phyloP scores from a whole-genome alignment of 2,797 vertebrate genomes.

The Protosalanx chinensis region DNA sequence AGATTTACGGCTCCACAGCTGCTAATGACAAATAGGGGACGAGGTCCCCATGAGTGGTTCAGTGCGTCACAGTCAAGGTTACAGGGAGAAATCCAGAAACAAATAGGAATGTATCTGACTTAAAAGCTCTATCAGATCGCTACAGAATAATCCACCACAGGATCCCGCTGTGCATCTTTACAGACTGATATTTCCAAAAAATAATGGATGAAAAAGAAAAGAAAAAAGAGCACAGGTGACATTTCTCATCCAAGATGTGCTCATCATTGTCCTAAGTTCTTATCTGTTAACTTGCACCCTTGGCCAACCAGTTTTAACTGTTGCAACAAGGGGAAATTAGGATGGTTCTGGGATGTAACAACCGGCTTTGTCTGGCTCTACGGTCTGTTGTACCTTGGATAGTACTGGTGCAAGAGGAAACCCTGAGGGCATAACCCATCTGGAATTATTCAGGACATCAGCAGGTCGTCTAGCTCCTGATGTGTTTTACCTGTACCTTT shows the following conservation, averaged over 20 bases:
- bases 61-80: not conserved
- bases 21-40: constrained; percentile 66
- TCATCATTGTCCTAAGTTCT: constrained; percentile 42
- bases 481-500: not conserved
- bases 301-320: constrained; percentile 50
- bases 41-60: constrained; percentile 35
- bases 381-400: constrained; percentile 11
- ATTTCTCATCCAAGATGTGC: constrained; percentile 42
- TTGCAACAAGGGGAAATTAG: constrained; percentile 34
- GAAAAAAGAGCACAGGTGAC: constrained; percentile 16
- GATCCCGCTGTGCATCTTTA: not conserved
- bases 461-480: not conserved
- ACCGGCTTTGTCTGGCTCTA: constrained; percentile 44
- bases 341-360: constrained; percentile 47
- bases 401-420: constrained; percentile 37
- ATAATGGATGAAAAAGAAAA: constrained; percentile 8
- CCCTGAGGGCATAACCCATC: constrained; percentile 24
- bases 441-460: constrained; percentile 18
- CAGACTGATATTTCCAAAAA: constrained; percentile 15
- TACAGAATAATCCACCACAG: not conserved
- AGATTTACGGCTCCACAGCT: constrained; percentile 68
- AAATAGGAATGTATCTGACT: not conserved
- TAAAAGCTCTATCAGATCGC: not conserved
- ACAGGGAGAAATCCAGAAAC: not conserved
- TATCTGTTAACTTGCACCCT: constrained; percentile 56